phyloP scores from a whole-genome alignment of 2,888 invertebrate species.

The Parnassius smintheus region DNA sequence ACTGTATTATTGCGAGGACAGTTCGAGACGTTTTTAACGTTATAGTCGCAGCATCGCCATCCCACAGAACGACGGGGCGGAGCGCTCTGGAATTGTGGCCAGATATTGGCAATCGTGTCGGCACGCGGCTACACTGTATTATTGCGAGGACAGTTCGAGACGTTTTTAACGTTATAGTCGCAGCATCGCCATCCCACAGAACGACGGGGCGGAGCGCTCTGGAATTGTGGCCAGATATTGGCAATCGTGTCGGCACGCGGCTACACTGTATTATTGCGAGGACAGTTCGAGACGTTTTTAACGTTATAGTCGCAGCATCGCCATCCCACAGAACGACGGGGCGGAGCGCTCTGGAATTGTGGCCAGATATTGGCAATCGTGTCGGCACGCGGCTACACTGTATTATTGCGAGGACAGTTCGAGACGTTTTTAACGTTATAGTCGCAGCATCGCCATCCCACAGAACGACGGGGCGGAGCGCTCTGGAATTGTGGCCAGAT shows the following conservation, averaged over 20 bases:
- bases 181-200: neutral
- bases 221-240: slow-evolving; percentile 16
- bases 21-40: neutral
- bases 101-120: slow-evolving; percentile 18
- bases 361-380: slow-evolving; percentile 19
- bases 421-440: neutral
- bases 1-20: slow-evolving; percentile 10
- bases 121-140: slow-evolving; percentile 22
- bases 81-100: slow-evolving; percentile 9
- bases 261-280: slow-evolving; percentile 16
- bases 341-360: slow-evolving; percentile 8
- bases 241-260: slow-evolving; percentile 19
- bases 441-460: slow-evolving; percentile 1
- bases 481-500: too few relatives aligned
- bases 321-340: neutral
- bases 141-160: neutral
- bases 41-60: slow-evolving; percentile 2
- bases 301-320: slow-evolving; percentile 1
- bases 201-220: neutral
- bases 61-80: neutral
- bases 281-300: neutral
- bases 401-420: slow-evolving; percentile 1
- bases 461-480: neutral
- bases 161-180: neutral
- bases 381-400: slow-evolving; percentile 21